Percentiles rank a stretch among this genome's conserved stretches.
phyloP scores from a whole-genome alignment of 1,140 invertebrate species.

The Drosophila persimilis region DNA sequence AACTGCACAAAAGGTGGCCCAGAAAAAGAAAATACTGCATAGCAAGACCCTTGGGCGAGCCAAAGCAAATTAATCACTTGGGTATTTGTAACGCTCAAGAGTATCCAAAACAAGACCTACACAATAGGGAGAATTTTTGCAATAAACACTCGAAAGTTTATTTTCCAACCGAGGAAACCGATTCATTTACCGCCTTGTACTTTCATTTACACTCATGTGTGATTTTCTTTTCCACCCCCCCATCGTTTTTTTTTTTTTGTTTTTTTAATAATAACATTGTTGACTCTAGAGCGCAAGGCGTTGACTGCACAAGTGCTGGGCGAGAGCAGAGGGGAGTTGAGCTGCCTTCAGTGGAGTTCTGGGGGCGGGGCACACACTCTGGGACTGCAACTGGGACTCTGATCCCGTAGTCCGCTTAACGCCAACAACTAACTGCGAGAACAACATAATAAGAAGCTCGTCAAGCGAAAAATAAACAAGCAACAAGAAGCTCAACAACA shows the following conservation, averaged over 20 bases:
- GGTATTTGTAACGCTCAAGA: conserved; percentile 43
- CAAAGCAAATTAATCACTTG: conserved; percentile 55
- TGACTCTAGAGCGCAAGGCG: conserved; percentile 50
- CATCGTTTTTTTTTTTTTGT: conserved; percentile 7
- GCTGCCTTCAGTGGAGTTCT: conserved; percentile 31
- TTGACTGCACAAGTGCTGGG: conserved; percentile 57
- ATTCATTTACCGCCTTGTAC: conserved; percentile 3
- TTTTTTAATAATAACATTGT: conserved; percentile 45
- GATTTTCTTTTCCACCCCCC: neutral
- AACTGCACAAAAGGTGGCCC: conserved; percentile 38
- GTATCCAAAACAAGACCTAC: conserved; percentile 27
- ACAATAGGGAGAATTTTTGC: too few species aligned
- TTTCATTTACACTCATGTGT: conserved; percentile 29
- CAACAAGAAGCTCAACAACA: conserved; percentile 4
- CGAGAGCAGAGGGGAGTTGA: conserved; percentile 24
- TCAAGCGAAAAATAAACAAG: conserved; percentile 60
- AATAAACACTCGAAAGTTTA: too few species aligned
- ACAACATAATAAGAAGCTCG: conserved; percentile 54
- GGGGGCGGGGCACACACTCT: conserved; percentile 8
- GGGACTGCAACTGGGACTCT: conserved; percentile 11
- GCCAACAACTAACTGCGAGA: conserved; percentile 39
- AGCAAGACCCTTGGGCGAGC: conserved; percentile 14
- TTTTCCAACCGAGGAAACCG: conserved; percentile 5
- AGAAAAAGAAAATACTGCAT: conserved; percentile 24
- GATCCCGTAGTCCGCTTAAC: conserved; percentile 47